Evolutionary conservation across 2,888 invertebrate genomes (phyloP).

Genomic region (Tetrapedia diversipes): DNA sequence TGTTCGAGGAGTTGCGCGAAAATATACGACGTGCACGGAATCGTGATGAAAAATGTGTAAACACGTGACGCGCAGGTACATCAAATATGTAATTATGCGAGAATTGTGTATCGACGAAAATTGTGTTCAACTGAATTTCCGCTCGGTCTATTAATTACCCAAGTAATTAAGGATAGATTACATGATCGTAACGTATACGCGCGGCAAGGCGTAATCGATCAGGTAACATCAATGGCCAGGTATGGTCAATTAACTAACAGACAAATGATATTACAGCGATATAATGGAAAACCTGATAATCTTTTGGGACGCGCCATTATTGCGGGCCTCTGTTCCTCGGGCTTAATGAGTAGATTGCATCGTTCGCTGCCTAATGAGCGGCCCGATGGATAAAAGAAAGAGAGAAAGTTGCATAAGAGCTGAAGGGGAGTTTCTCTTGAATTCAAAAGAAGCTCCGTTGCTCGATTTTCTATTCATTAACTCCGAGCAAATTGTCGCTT

Average conservation of each 20-base stretch:
- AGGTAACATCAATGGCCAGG: conserved; percentile 32
- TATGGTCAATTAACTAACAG: conserved; percentile 46
- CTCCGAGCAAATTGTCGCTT: not conserved
- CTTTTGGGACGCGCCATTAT: conserved; percentile 30
- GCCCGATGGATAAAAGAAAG: not conserved
- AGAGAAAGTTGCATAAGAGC: not conserved
- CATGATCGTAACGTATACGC: conserved; percentile 36
- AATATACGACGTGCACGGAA: too few species aligned
- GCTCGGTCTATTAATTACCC: conserved; percentile 12
- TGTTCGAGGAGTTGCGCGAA: too few species aligned
- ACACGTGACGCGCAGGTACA: too few species aligned
- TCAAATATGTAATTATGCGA: too few species aligned
- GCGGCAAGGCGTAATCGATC: conserved; percentile 45
- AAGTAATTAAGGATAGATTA: conserved; percentile 40
- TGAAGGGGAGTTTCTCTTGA: too few species aligned
- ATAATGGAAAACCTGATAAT: conserved; percentile 46
- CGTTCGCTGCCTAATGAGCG: conserved; percentile 10
- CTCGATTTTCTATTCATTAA: conserved; percentile 7
- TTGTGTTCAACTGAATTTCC: not conserved
- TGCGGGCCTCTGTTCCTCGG: not conserved
- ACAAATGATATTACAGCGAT: conserved; percentile 32
- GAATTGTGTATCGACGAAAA: not conserved
- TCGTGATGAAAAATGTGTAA: too few species aligned
- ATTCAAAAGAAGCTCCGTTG: not conserved
- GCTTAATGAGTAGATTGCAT: conserved; percentile 15